A percentile compares a stretch with the other conserved stretches of the same genome.
Evolutionary conservation across 1,140 invertebrate genomes (phyloP).

Genomic region (Pteromalus puparum): DNA sequence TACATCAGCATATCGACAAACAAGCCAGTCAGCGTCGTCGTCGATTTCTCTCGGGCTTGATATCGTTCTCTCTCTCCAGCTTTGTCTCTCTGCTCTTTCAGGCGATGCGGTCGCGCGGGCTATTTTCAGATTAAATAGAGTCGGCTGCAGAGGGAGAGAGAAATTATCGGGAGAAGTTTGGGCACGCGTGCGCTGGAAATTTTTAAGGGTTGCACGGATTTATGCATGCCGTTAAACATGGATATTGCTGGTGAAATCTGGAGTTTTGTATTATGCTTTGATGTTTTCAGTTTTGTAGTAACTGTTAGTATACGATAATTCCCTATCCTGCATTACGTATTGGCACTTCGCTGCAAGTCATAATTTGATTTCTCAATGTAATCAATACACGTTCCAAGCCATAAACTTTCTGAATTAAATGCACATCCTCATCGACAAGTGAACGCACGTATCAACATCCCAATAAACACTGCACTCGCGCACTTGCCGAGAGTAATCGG

Average conservation of each 20-base stretch:
- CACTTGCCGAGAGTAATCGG: too few species aligned
- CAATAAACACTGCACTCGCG: too few species aligned
- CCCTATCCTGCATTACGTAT: too few species aligned
- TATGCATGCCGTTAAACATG: not conserved
- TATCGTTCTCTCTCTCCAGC: not conserved
- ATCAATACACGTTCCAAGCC: too few species aligned
- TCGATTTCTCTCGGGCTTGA: not conserved
- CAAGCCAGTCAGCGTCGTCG: constrained; percentile 67
- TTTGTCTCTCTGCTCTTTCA: constrained; percentile 3
- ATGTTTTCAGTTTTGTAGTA: too few species aligned
- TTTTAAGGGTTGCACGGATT: constrained; percentile 29
- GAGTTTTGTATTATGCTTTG: too few species aligned
- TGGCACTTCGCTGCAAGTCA: too few species aligned
- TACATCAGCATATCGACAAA: constrained; percentile 76
- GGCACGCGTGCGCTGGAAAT: not conserved
- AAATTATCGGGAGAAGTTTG: constrained; percentile 43
- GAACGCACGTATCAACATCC: too few species aligned
- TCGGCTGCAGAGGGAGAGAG: not conserved
- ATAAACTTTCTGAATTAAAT: not conserved
- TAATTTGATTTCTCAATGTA: too few species aligned
- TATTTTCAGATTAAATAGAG: constrained; percentile 46
- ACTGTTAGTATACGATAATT: too few species aligned
- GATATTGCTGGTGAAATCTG: not conserved
- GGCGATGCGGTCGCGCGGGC: constrained; percentile 9
- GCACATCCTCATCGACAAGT: too few species aligned